A percentile compares a stretch with the other conserved stretches of the same genome.
Evolutionary conservation across 2,113 vertebrate genomes (phyloP).

Genomic region (Plecotus auritus): DNA sequence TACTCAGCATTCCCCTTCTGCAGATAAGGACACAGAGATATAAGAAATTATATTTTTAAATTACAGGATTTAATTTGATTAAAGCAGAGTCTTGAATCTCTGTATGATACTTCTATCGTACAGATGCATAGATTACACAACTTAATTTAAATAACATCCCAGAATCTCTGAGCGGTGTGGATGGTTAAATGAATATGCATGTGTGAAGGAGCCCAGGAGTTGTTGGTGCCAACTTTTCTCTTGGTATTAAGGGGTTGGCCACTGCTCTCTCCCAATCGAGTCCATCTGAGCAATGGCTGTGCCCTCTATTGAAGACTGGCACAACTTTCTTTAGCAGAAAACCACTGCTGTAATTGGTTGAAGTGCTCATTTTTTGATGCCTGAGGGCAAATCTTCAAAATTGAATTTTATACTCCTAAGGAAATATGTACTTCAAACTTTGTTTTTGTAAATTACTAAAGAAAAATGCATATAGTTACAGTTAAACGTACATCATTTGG

Average conservation of each 20-base stretch:
- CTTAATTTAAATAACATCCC: not conserved
- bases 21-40: not conserved
- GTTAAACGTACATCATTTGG: not conserved
- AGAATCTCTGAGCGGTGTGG: not conserved
- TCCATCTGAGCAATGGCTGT: not conserved
- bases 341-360: not conserved
- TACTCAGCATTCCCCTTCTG: not conserved
- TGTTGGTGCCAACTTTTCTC: not conserved
- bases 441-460: not conserved
- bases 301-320: not conserved
- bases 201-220: not conserved
- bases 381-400: slow-evolving; percentile 12
- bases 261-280: not conserved
- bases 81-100: not conserved
- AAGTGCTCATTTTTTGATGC: not conserved
- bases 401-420: not conserved
- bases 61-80: not conserved
- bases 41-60: not conserved
- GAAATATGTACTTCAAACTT: not conserved
- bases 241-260: not conserved
- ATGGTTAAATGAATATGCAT: not conserved
- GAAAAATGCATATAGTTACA: not conserved
- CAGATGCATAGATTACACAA: not conserved
- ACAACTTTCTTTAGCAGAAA: not conserved
- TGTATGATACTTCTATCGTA: not conserved